A percentile compares a stretch with the other conserved stretches of the same genome.
phyloP scores from a whole-genome alignment of 2,113 vertebrate species.

The Stercorarius parasiticus region DNA sequence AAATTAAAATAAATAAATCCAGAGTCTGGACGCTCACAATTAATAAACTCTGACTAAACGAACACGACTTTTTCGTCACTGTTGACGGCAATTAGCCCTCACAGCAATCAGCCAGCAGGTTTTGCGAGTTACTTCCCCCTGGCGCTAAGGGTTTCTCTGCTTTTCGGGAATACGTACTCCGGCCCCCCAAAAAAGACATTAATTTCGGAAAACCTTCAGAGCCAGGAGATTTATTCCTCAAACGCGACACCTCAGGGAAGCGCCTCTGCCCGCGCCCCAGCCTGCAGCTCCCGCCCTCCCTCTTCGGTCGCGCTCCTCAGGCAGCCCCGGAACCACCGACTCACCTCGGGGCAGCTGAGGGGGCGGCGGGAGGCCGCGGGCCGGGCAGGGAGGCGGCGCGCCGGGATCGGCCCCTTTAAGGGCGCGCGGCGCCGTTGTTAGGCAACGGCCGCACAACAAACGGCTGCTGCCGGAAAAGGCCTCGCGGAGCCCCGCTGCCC shows the following conservation, averaged over 20 bases:
- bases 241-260: too few species aligned
- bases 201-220: background rate
- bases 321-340: background rate
- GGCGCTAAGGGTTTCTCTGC: rapidly evolving
- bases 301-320: rapidly evolving
- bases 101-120: background rate
- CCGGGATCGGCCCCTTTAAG: background rate
- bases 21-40: background rate
- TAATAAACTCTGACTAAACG: background rate
- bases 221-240: background rate
- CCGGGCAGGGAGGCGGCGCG: background rate
- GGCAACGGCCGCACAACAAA: slow-evolving; percentile 18
- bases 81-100: background rate
- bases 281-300: background rate
- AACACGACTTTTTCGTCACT: rapidly evolving
- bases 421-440: background rate
- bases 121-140: background rate
- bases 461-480: background rate
- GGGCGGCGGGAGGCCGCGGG: too few species aligned
- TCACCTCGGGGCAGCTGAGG: background rate
- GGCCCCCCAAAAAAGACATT: background rate
- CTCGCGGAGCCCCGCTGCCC: background rate
- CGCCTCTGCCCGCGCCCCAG: background rate
- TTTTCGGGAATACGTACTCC: background rate
- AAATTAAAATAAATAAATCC: background rate